Base-by-base conservation (phyloP, 1,140 invertebrate genomes). In the Pemphigus obesinymphae region DNA sequence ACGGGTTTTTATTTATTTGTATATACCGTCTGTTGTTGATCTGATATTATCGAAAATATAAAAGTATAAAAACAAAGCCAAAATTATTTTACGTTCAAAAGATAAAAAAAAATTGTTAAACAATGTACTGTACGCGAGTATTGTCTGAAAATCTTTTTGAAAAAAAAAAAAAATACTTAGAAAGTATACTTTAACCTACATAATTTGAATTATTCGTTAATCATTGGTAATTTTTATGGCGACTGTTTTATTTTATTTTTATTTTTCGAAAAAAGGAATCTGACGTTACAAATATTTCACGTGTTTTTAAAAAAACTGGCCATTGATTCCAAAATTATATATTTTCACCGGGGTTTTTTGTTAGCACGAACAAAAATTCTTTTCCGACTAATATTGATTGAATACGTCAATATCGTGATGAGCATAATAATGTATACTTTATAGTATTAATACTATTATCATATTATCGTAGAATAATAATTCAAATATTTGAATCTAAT, bases 161-260 rank as follows among this genome's bases (percentile, higher is more conserved):
- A 43, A 23, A 68, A 13, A 68, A 70, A 70, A 50, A 50, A 50
- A n/a, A 68, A n/a, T n/a, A 40, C 11, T 20, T 78, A 53, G 75
- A 78, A 78, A 55, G 34, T 76, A n/a, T 76, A 7, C 17, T 50
- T 37, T 58, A 78, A 61, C 53, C 75, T 55, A 78, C 75, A n/a
- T 75, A 75, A 40, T 75, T 75, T 75, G 29, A 34, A 78, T 58
- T 78, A 78, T 78, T 37, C 10, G 53, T 10, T 11, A 40, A 53
- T 58, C 53, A 58, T 7, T 78, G n/a, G n/a, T n/a, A n/a, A 58
- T 34, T 55, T 43, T 45, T n/a, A 15, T 26, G 7, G 20, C n/a
- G 2, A 78, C 61, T 78, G 75, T 78, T 78, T 76, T 78, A n/a
- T 55, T 15, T 29, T 29, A 0, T 45, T 5, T 70, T 43, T 43